A percentile compares a stretch with the other conserved stretches of the same genome.
Evolutionary conservation across 2,113 vertebrate species (phyloP).

Genomic region (Varanus salvator): DNA sequence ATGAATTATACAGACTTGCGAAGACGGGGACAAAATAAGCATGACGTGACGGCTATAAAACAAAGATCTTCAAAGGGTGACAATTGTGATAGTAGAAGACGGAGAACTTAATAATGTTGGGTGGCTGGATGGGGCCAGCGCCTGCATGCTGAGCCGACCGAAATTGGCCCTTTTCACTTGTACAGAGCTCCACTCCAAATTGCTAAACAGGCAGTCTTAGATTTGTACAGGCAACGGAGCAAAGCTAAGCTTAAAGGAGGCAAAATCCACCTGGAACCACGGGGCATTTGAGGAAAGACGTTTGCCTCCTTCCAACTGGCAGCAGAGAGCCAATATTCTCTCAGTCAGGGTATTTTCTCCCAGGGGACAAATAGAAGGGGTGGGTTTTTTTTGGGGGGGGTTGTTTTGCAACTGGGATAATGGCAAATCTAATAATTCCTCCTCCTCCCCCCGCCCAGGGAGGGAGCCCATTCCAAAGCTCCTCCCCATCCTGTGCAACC

Average conservation of each 20-base stretch:
- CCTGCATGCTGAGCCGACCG: not conserved
- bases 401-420: not conserved
- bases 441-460: not conserved
- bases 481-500: not conserved
- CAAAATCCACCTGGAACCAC: not conserved
- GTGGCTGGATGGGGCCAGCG: not conserved
- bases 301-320: not conserved
- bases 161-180: not conserved
- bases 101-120: not conserved
- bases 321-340: not conserved
- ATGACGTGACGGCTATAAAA: not conserved
- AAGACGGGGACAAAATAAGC: not conserved
- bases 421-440: too few species aligned
- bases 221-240: not conserved
- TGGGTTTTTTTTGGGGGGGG: not conserved
- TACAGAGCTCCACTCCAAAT: not conserved
- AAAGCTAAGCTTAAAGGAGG: not conserved
- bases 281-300: not conserved
- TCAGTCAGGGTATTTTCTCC: not conserved
- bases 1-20: constrained; percentile 14
- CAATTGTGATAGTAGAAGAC: not conserved
- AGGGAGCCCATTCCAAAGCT: not conserved
- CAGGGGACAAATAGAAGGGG: too few species aligned
- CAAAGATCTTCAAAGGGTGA: not conserved
- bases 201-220: not conserved